Percentiles rank a stretch among this genome's conserved stretches.
Evolutionary conservation across 2,113 vertebrate species (phyloP).

Genomic region (Ploceus nigricollis): DNA sequence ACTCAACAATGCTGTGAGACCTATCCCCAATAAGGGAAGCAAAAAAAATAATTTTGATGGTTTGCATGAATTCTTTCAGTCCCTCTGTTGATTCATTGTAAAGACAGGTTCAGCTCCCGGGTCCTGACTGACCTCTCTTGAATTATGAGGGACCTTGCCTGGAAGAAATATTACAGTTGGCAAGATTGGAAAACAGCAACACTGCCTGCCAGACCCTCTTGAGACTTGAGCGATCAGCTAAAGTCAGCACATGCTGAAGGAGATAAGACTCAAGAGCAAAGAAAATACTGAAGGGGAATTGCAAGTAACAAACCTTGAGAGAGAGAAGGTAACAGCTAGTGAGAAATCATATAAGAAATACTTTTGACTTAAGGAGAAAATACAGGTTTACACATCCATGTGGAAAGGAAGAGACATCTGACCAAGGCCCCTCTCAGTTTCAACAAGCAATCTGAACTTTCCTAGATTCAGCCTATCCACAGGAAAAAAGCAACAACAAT

Average conservation of each 20-base stretch:
- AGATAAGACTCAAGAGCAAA: constrained; percentile 2
- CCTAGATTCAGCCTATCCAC: background rate
- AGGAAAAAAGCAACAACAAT: background rate
- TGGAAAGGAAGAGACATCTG: background rate
- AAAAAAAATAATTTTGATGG: background rate
- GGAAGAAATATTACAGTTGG: constrained; percentile 50
- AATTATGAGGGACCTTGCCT: constrained; percentile 40
- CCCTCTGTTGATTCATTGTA: constrained; percentile 1
- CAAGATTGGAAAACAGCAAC: constrained; percentile 31
- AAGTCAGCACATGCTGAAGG: constrained; percentile 34
- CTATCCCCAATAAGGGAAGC: fast-evolving
- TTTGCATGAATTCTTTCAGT: constrained; percentile 9
- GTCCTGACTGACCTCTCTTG: constrained; percentile 27
- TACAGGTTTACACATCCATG: background rate
- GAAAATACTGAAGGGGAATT: constrained; percentile 44
- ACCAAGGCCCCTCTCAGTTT: background rate
- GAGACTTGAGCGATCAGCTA: constrained; percentile 36
- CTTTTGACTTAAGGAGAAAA: background rate
- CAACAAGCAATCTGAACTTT: background rate
- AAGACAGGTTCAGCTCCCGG: constrained; percentile 23
- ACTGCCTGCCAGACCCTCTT: constrained; percentile 39
- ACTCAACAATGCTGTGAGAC: fast-evolving
- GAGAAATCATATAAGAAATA: background rate
- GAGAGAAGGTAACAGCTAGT: background rate
- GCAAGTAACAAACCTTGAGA: constrained; percentile 12